A percentile compares a stretch with the other conserved stretches of the same genome.
These are phyloP conservation scores for Schizopygopsis malacanthus DNA, from an alignment of 2,797 vertebrate species.

Conservation along the genomic window DNA sequence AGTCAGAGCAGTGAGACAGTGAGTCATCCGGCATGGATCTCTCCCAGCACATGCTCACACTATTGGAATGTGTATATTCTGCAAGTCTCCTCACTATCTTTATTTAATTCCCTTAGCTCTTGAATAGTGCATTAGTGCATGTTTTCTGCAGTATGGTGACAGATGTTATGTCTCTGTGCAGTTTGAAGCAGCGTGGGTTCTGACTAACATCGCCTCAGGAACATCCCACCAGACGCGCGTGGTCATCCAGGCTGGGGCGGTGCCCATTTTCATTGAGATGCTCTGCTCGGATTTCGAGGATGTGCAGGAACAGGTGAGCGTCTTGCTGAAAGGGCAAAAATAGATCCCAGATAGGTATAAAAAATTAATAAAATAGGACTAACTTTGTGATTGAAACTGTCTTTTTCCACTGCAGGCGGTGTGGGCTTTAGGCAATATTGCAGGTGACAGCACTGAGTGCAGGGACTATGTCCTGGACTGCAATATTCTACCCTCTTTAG, in stretches of 20 bases:
- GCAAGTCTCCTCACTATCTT: conserved; percentile 24
- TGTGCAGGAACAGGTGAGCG: conserved; percentile 92
- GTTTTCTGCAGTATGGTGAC: background rate
- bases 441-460: conserved; percentile 96
- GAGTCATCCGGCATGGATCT: conserved; percentile 37
- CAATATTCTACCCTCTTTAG: conserved; percentile 92
- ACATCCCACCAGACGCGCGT: conserved; percentile 95
- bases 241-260: conserved; percentile 95
- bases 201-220: conserved; percentile 97
- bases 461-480: conserved; percentile 96
- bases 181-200: conserved; percentile 97
- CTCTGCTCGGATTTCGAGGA: conserved; percentile 95
- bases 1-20: conserved; percentile 37
- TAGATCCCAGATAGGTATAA: background rate
- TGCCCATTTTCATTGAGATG: conserved; percentile 96
- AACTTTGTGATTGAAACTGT: background rate
- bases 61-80: conserved; percentile 46
- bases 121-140: conserved; percentile 23
- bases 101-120: conserved; percentile 28
- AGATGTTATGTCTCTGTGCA: conserved; percentile 60
- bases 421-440: conserved; percentile 97
- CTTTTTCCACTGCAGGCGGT: conserved; percentile 84
- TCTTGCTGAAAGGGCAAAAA: background rate
- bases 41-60: conserved; percentile 38
- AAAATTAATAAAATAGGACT: background rate